A percentile compares a stretch with the other conserved stretches of the same genome.
Conservation (phyloP, 2,888 invertebrate species). For the Aphodius granarius region DNA sequence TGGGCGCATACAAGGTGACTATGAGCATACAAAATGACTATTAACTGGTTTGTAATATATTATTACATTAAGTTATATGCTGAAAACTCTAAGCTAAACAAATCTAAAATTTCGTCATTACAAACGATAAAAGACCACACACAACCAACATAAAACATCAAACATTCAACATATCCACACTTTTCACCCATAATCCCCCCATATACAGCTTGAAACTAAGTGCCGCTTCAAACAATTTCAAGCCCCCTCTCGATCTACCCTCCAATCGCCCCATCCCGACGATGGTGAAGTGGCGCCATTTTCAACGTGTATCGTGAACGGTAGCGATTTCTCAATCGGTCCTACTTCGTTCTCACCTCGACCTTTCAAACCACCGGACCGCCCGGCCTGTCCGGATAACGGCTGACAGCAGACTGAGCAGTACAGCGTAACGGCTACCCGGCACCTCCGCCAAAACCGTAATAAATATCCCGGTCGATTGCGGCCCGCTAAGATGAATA, state of each 20-base stretch:
- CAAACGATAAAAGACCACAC: not conserved
- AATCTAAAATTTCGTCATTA: no score
- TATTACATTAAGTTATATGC: not conserved
- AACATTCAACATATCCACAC: not conserved
- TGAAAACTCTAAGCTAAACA: not conserved
- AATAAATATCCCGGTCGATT: not conserved
- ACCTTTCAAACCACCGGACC: not conserved
- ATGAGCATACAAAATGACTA: no score
- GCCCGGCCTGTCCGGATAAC: not conserved
- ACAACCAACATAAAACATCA: not conserved
- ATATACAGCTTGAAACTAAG: not conserved
- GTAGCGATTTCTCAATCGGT: not conserved
- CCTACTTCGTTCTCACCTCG: not conserved
- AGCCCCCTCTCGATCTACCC: not conserved
- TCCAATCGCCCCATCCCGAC: not conserved
- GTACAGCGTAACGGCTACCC: not conserved
- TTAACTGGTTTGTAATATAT: slow-evolving; percentile 19
- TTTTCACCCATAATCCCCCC: not conserved
- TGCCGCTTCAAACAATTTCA: not conserved
- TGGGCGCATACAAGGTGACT: slow-evolving; percentile 79
- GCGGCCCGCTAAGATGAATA: not conserved
- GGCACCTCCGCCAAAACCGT: not conserved
- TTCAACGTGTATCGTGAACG: not conserved
- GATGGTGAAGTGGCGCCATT: not conserved
- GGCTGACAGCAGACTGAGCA: not conserved